Evolutionary conservation across 2,888 invertebrate genomes (phyloP), one percentile per base, ranked within the genome.

Genomic region (Caenorhabditis angaria): DNA sequence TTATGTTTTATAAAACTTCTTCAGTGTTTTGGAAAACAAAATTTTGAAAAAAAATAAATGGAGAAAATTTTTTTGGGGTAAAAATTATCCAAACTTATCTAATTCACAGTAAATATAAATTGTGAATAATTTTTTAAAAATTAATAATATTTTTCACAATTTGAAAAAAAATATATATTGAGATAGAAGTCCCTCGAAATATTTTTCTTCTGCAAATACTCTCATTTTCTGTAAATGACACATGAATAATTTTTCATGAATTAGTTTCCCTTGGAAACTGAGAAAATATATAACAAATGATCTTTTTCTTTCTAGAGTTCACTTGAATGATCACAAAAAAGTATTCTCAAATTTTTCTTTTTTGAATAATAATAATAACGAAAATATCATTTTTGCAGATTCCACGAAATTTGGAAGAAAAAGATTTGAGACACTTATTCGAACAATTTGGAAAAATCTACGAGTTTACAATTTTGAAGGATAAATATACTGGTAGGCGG

Each of bases 361-460:
- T 32, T 32, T n/a, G 4, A 6, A 48, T 48, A 5, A 5, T 6
- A 35, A 6, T n/a, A 14, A 50, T 8, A 50, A 20, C 50, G 32
- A 20, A 48, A 24, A 25, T 24, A 27, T 32, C 12, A n/a, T 10
- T 25, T 50, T 74, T 86, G 14, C 94, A 95, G 89, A 95, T 95
- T 82, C 95, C 95, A 25, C 90, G 94, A 66, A 94, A 94, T 88
- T 89, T 95, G 68, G 93, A 93, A 87, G 95, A 94, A 88, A 92
- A 93, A 66, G 93, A 94, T 86, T 90, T 95, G 29, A 90, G 94
- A 61, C 94, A 94, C 41, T 92, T 95, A 91, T 94, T 95, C 88
- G 94, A 94, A 89, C 93, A 94, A 89, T 95, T 93, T 86, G 94
- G 95, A 65, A 93, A 93, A 89, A 94, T 95, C 88, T 94, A 94